Evolutionary conservation across 1,140 invertebrate genomes (phyloP), one percentile per base, ranked within the genome.

Genomic region (Thalassaphorura encarpata): DNA sequence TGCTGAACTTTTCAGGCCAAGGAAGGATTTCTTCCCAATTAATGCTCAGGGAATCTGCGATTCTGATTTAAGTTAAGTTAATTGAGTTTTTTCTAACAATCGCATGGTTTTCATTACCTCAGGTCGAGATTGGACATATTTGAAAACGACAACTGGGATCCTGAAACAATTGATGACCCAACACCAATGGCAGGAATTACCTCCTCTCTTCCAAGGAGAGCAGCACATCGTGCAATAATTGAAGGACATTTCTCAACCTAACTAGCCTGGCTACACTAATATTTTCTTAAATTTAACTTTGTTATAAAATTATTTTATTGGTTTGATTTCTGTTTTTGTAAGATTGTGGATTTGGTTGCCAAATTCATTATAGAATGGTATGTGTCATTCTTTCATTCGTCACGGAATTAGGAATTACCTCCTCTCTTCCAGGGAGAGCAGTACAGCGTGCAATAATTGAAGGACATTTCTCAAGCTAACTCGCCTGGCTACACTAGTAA

Each of bases 1-100:
- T 42, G 63, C 64, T 18, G 64, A 70, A 45, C 39, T 64, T 4
- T 70, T 68, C 51, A 27, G 60, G 8, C 66, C 66, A 33, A 45
- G 66, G 11, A 67, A 64, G 43, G 52, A 58, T 16, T 46, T 28
- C 18, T 63, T 66, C 39, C 60, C 64, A n/a, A 58, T 68, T 1
- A 63, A 64, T 24, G 55, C 67, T 8, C 67, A 67, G 45, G 63
- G 52, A 2, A 49, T 64, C 16, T 66, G 61, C 51, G 55, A 62
- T 41, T 27, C 51, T 21, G 39, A 63, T 2, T 45, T 66, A 18
- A 39, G 33, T n/a, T 63, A 67, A 41, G 55, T 45, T 8, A 60
- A 67, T n/a, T n/a, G n/a, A n/a, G n/a, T 50, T 5, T 61, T n/a
- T 55, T 64, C 31, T 50, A 50, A 2, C 52, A 65, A 16, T 68